Conservation (phyloP, 2,888 invertebrate genomes). For the Eurytoma adleriae region DNA sequence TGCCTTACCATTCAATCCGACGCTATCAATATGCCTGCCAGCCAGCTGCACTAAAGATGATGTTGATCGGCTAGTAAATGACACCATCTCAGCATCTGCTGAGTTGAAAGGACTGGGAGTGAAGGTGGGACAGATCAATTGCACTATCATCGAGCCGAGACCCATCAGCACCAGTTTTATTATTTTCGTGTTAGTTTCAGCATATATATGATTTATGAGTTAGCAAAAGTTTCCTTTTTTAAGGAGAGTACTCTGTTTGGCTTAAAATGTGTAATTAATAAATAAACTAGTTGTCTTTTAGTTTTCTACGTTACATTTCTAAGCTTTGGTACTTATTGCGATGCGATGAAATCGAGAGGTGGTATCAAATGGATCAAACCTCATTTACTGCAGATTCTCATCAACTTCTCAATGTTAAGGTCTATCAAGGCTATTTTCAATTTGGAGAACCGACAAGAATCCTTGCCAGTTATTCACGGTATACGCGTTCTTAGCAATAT, state of each 20-base stretch:
- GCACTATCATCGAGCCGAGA: neutral
- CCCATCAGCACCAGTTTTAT: neutral
- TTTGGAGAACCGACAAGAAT: neutral
- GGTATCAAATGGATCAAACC: neutral
- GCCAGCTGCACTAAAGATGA: neutral
- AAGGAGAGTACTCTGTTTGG: too few species aligned
- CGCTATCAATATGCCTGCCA: neutral
- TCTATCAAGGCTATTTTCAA: constrained; percentile 8
- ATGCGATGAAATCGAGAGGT: neutral
- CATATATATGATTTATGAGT: neutral
- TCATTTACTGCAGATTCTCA: neutral
- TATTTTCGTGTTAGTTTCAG: neutral
- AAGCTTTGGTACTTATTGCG: neutral
- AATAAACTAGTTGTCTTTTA: neutral
- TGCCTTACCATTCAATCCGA: neutral
- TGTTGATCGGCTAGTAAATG: neutral
- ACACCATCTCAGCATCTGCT: neutral
- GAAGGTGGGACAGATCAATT: neutral
- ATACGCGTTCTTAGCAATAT: constrained; percentile 73
- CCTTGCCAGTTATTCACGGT: constrained; percentile 57
- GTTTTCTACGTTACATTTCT: neutral
- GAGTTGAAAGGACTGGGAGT: neutral
- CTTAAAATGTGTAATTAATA: neutral
- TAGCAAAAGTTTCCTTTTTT: neutral
- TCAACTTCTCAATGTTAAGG: constrained; percentile 14